Conservation (phyloP, 2,797 vertebrate species). For the Sebastes kiyomatsui region DNA sequence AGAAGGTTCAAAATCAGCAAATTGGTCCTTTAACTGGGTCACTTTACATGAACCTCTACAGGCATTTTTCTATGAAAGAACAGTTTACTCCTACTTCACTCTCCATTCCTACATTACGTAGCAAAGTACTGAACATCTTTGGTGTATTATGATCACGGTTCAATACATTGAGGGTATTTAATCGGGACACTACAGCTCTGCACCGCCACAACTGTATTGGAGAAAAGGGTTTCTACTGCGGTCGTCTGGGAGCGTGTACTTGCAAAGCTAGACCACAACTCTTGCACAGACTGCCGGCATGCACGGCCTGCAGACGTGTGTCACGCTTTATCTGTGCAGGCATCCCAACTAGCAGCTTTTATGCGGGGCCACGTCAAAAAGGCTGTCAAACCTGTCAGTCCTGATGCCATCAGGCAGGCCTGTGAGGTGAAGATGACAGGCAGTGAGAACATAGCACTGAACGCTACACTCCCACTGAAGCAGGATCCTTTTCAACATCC, state of each 20-base stretch:
- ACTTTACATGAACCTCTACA: slow-evolving; percentile 6
- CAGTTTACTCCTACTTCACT: background rate
- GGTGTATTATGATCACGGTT: background rate
- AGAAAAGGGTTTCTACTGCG: background rate
- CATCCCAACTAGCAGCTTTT: slow-evolving; percentile 34
- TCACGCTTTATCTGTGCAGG: slow-evolving; percentile 47
- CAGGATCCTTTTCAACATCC: background rate
- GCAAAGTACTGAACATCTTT: background rate
- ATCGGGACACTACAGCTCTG: slow-evolving; percentile 17
- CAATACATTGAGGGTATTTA: background rate
- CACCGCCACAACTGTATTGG: background rate
- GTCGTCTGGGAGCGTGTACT: slow-evolving; percentile 13
- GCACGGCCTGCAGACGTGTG: background rate
- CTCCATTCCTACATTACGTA: background rate
- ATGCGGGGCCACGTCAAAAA: slow-evolving; percentile 28
- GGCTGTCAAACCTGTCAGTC: slow-evolving; percentile 73
- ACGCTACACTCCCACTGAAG: background rate
- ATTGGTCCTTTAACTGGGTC: slow-evolving; percentile 3
- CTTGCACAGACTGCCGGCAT: background rate
- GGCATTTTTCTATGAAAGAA: slow-evolving; percentile 16
- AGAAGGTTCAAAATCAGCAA: slow-evolving; percentile 36
- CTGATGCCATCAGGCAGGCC: slow-evolving; percentile 65
- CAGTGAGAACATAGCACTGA: slow-evolving; percentile 36
- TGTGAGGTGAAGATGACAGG: slow-evolving; percentile 69
- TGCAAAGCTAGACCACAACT: slow-evolving; percentile 48